Evolutionary conservation across 2,113 vertebrate species (phyloP), one percentile per base, ranked within the genome.

Genomic region (Hippocampus guttulatus): DNA sequence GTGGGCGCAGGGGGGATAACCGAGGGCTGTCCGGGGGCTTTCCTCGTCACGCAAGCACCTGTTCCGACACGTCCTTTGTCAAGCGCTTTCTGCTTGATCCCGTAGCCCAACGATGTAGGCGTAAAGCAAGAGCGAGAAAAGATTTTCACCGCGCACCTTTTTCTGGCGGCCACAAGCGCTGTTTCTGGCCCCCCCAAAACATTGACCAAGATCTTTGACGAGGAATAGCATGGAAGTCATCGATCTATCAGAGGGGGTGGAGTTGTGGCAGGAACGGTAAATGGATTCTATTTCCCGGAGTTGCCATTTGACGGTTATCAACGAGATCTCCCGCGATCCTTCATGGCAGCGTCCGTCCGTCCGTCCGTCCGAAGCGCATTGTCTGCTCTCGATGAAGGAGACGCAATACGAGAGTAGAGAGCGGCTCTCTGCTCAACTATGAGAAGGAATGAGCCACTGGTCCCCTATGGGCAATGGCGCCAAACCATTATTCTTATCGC

Each of bases 401-500:
- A 67, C 75, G 78, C 82, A 87, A 85, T 80, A 64, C 71, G 65
- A 83, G 74, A 75, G 74, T 74, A 70, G 58, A 11, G 52, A 73
- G 72, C 71, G 67, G 78, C 74, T 77, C 51, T 16, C 54, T 9
- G 62, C 76, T 82, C 76, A 68, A 47, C 74, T 84, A 77, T 88
- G 38, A 65, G 67, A 74, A 71, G 78, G 76, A 87, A 87, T 66
- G 81, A 79, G 80, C 89, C 84, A 77, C 80, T 43, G 61, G 74
- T 87, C 86, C 87, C 91, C 70, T 67, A 8, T 71, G 88, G 81
- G 87, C 77, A 60, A 62, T 69, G 82, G 63, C 61, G 81, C 84
- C 75, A 91, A 84, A 86, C 88, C 88, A 90, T 91, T 91, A 88
- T 85, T 86, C 85, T 91, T 91, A 91, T 91, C 89, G 76, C 84